Conservation (phyloP, 2,113 vertebrate genomes). For the Mustela nigripes region DNA sequence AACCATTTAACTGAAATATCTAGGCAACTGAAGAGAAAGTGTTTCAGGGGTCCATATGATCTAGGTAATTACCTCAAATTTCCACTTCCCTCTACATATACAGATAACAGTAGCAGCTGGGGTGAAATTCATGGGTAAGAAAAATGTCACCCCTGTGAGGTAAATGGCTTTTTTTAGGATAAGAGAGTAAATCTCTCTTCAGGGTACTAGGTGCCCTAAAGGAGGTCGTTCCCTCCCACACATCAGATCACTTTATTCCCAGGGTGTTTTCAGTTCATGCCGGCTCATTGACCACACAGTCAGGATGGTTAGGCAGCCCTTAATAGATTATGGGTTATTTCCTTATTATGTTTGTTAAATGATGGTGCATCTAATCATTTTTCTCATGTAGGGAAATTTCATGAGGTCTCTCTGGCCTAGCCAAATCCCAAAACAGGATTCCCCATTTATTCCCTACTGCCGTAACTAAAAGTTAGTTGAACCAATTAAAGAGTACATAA, state of each 20-base stretch:
- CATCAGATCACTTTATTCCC: background rate
- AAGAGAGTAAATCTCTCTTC: constrained; percentile 27
- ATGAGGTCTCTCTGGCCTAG: constrained; percentile 49
- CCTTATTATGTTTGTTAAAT: constrained; percentile 67
- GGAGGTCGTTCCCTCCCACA: constrained; percentile 12
- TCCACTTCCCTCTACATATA: background rate
- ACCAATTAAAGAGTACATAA: constrained; percentile 73
- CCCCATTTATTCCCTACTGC: constrained; percentile 28
- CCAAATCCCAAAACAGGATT: constrained; percentile 68
- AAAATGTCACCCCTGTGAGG: constrained; percentile 26
- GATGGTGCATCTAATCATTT: constrained; percentile 58
- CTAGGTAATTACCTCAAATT: background rate
- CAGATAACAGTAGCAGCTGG: background rate
- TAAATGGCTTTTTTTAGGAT: constrained; percentile 7
- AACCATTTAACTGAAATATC: constrained; percentile 1
- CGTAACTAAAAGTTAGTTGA: constrained; percentile 49
- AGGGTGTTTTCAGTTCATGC: background rate
- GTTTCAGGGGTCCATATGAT: background rate
- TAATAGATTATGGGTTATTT: constrained; percentile 68
- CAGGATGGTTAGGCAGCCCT: constrained; percentile 9
- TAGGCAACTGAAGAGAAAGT: background rate
- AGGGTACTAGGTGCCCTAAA: background rate
- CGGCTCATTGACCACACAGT: constrained; percentile 36
- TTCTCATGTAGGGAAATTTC: constrained; percentile 58
- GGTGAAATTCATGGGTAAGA: background rate